A percentile compares a stretch with the other conserved stretches of the same genome.
phyloP scores from a whole-genome alignment of 2,888 invertebrate species.

The Syrphus vitripennis region DNA sequence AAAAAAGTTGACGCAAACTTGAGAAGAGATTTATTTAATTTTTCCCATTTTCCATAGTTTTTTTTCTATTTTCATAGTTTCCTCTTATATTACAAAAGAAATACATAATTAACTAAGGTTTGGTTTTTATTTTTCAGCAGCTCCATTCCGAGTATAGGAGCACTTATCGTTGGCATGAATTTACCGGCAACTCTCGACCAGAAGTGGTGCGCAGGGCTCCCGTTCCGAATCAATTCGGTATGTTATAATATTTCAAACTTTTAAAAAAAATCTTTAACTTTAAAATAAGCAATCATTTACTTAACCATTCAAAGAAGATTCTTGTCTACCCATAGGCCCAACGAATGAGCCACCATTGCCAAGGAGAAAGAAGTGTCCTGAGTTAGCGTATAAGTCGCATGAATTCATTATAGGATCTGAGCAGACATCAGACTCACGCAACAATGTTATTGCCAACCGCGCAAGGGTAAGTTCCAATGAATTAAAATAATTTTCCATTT shows the following conservation, averaged over 20 bases:
- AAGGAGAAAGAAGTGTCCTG: slow-evolving; percentile 93
- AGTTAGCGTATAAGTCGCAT: slow-evolving; percentile 93
- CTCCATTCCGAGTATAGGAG: slow-evolving; percentile 97
- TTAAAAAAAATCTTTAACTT: background rate
- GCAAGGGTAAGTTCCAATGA: slow-evolving; percentile 80
- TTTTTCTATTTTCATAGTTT: too few relatives aligned
- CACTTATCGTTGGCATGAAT: slow-evolving; percentile 97
- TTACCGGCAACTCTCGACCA: slow-evolving; percentile 89
- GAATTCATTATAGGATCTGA: slow-evolving; percentile 87
- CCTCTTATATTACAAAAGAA: too few relatives aligned
- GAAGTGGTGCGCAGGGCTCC: slow-evolving; percentile 87
- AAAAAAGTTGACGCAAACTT: too few relatives aligned
- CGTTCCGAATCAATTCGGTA: slow-evolving; percentile 82
- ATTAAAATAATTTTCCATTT: background rate
- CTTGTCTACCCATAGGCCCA: slow-evolving; percentile 77
- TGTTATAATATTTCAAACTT: slow-evolving; percentile 25
- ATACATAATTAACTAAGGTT: background rate
- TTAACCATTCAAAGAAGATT: slow-evolving; percentile 45
- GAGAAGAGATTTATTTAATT: too few relatives aligned
- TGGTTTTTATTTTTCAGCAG: slow-evolving; percentile 82
- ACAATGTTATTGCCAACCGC: slow-evolving; percentile 80
- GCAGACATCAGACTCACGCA: slow-evolving; percentile 83
- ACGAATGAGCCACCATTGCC: slow-evolving; percentile 92
- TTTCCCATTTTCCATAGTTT: too few relatives aligned
- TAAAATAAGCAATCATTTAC: slow-evolving; percentile 19